Evolutionary conservation across 1,140 invertebrate species (phyloP).

Genomic region (Temnothorax longispinosus): DNA sequence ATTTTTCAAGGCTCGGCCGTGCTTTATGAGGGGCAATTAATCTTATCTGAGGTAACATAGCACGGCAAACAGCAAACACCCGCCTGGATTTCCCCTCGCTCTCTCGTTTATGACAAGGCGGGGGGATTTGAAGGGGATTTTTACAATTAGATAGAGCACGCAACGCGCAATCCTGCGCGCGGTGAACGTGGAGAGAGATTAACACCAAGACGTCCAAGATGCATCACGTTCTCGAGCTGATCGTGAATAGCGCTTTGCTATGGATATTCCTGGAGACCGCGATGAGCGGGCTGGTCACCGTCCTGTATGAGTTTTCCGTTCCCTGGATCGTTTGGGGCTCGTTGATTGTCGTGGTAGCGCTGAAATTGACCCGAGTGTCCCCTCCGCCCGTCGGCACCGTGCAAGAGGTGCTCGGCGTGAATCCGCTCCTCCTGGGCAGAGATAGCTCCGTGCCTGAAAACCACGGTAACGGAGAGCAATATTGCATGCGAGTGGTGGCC

Average conservation of each 20-base stretch:
- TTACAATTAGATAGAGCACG: too few relatives aligned
- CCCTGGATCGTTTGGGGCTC: constrained; percentile 80
- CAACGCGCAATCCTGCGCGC: neutral
- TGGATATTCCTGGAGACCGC: constrained; percentile 76
- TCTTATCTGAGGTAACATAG: neutral
- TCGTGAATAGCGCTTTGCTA: constrained; percentile 72
- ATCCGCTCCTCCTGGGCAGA: constrained; percentile 75
- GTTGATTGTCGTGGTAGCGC: constrained; percentile 65
- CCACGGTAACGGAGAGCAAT: constrained; percentile 76
- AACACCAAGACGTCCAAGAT: constrained; percentile 70
- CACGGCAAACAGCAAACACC: neutral
- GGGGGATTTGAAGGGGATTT: neutral
- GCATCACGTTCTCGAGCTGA: constrained; percentile 70
- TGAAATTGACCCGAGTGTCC: constrained; percentile 78
- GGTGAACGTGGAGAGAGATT: neutral
- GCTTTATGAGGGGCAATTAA: constrained; percentile 8
- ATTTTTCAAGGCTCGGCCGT: neutral
- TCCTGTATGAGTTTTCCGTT: constrained; percentile 75
- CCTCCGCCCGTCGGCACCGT: constrained; percentile 77
- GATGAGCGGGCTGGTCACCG: constrained; percentile 70
- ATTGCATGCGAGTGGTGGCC: constrained; percentile 87
- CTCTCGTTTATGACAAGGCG: neutral
- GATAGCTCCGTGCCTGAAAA: constrained; percentile 64
- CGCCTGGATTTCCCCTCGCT: neutral
- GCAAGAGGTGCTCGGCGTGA: constrained; percentile 84